phyloP scores from a whole-genome alignment of 2,888 invertebrate species.

The Melieria picta region DNA sequence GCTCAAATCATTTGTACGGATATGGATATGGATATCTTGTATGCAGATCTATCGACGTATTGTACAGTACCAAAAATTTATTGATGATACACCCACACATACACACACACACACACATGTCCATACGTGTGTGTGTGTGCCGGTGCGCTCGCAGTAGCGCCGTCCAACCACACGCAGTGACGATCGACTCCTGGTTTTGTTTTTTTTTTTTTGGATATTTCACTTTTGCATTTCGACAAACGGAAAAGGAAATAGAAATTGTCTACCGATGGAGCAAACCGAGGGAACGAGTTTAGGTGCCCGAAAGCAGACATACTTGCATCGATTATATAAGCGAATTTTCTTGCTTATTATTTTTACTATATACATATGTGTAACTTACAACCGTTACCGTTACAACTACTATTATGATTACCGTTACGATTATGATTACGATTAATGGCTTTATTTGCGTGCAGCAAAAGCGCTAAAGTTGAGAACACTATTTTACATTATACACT shows the following conservation, averaged over 20 bases:
- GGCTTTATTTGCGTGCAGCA: no score
- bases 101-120: neutral
- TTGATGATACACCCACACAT: neutral
- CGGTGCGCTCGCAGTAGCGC: no score
- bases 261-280: no score
- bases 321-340: slow-evolving; percentile 32
- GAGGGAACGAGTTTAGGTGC: no score
- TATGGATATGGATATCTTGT: slow-evolving; percentile 30
- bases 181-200: no score
- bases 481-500: neutral
- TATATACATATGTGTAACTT: slow-evolving; percentile 9
- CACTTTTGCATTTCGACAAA: no score
- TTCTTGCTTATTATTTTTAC: slow-evolving; percentile 37
- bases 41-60: slow-evolving; percentile 30
- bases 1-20: slow-evolving; percentile 33
- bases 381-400: neutral
- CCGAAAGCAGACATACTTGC: neutral
- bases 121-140: neutral
- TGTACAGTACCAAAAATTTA: neutral
- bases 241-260: no score
- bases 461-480: no score
- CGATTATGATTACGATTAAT: no score
- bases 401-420: slow-evolving; percentile 4
- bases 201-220: no score
- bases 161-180: no score